These are phyloP conservation scores for Sebastes elongatus DNA, from an alignment of 2,797 vertebrate genomes.

Conservation along the genomic window DNA sequence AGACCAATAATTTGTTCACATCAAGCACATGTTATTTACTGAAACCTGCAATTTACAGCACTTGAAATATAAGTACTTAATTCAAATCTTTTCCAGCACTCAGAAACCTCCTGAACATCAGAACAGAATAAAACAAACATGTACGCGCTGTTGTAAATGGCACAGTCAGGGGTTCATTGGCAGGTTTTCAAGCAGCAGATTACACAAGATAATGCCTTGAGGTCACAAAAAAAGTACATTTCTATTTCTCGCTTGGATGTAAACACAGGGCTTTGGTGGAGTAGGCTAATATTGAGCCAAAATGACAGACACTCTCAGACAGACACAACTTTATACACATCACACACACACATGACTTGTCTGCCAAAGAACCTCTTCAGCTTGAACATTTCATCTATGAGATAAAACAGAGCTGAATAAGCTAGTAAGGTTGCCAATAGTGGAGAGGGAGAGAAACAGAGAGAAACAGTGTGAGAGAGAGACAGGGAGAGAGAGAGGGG, in stretches of 20 bases:
- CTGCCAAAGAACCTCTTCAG: conserved; percentile 79
- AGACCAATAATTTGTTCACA: conserved; percentile 20
- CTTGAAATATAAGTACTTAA: conserved; percentile 3
- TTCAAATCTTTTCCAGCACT: neutral
- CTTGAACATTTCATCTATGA: conserved; percentile 83
- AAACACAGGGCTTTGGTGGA: conserved; percentile 48
- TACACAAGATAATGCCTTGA: conserved; percentile 35
- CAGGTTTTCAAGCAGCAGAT: conserved; percentile 56
- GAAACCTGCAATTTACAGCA: conserved; percentile 18
- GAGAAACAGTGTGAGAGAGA: conserved; percentile 34
- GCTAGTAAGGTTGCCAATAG: conserved; percentile 73
- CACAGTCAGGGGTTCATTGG: conserved; percentile 22
- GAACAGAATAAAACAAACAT: conserved; percentile 9
- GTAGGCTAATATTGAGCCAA: conserved; percentile 38
- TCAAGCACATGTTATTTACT: conserved; percentile 8
- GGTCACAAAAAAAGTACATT: conserved; percentile 34
- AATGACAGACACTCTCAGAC: conserved; percentile 32
- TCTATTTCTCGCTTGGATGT: conserved; percentile 48
- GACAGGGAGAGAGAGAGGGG: conserved; percentile 26
- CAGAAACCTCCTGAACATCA: neutral
- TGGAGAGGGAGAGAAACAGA: conserved; percentile 38
- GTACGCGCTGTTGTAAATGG: neutral
- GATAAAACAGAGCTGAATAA: conserved; percentile 82
- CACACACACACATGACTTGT: conserved; percentile 36
- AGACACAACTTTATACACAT: conserved; percentile 43